phyloP scores from a whole-genome alignment of 2,888 invertebrate species.

The Hyposoter dolosus region DNA sequence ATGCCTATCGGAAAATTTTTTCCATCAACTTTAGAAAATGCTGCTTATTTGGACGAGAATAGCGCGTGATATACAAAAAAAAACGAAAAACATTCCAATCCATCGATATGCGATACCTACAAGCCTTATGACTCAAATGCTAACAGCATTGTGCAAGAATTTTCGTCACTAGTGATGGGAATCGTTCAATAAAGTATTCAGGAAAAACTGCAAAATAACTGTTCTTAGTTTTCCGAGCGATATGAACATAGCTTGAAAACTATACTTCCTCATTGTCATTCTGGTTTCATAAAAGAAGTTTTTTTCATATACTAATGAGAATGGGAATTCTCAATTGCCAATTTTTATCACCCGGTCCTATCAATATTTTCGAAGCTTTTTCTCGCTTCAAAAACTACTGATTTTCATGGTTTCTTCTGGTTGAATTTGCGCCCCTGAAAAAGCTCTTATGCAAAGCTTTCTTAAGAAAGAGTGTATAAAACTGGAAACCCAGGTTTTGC shows the following conservation, averaged over 20 bases:
- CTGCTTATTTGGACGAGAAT: conserved; percentile 6
- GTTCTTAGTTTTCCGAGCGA: background rate
- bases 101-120: too few species aligned
- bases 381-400: background rate
- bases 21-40: background rate
- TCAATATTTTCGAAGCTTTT: background rate
- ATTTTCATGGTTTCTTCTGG: background rate
- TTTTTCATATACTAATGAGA: background rate
- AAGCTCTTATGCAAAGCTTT: conserved; percentile 22
- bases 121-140: too few species aligned
- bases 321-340: background rate
- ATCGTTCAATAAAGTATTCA: background rate
- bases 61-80: background rate
- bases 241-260: background rate
- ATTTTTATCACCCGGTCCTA: background rate
- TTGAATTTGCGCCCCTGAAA: background rate
- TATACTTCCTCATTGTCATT: background rate
- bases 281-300: background rate
- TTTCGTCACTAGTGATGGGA: background rate
- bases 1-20: background rate
- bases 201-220: background rate
- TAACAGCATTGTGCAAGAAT: background rate
- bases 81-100: background rate
- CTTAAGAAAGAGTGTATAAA: conserved; percentile 35
- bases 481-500: conserved; percentile 41